phyloP scores from a whole-genome alignment of 2,888 invertebrate genomes.

The Ctena decussata region DNA sequence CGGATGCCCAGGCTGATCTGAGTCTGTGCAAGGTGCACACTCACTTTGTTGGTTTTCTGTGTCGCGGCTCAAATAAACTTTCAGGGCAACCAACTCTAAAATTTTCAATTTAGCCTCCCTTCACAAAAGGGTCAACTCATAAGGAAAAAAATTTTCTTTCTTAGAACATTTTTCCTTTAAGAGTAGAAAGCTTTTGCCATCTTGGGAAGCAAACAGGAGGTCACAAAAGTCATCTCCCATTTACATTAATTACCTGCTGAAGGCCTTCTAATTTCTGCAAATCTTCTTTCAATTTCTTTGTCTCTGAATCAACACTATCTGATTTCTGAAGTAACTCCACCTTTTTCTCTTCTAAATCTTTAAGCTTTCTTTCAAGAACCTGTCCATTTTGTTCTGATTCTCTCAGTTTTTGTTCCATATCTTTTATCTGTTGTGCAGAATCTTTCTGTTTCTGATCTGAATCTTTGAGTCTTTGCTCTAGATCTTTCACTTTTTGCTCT shows the following conservation, averaged over 20 bases:
- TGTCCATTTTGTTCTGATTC: neutral
- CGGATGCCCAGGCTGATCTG: too few species aligned
- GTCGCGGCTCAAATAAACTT: too few species aligned
- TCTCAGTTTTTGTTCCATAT: neutral
- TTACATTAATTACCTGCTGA: conserved; percentile 7
- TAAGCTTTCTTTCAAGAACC: conserved; percentile 33
- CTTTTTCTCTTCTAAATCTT: conserved; percentile 78
- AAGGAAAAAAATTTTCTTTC: too few species aligned
- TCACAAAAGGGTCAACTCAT: too few species aligned
- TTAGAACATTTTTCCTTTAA: too few species aligned
- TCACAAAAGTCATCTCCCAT: too few species aligned
- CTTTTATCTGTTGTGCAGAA: conserved; percentile 22
- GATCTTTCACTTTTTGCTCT: conserved; percentile 17
- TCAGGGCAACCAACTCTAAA: too few species aligned
- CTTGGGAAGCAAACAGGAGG: too few species aligned
- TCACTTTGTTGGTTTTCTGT: too few species aligned
- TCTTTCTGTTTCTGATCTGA: conserved; percentile 56
- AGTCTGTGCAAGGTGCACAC: too few species aligned
- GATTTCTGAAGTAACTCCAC: conserved; percentile 93
- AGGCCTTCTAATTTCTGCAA: conserved; percentile 89
- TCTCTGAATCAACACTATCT: conserved; percentile 94
- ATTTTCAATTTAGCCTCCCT: too few species aligned
- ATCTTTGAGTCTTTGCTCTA: conserved; percentile 82
- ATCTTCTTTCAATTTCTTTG: conserved; percentile 89
- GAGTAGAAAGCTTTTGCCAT: too few species aligned